Conservation (phyloP, 1,140 invertebrate genomes). For the Euura saliciscinereae region DNA sequence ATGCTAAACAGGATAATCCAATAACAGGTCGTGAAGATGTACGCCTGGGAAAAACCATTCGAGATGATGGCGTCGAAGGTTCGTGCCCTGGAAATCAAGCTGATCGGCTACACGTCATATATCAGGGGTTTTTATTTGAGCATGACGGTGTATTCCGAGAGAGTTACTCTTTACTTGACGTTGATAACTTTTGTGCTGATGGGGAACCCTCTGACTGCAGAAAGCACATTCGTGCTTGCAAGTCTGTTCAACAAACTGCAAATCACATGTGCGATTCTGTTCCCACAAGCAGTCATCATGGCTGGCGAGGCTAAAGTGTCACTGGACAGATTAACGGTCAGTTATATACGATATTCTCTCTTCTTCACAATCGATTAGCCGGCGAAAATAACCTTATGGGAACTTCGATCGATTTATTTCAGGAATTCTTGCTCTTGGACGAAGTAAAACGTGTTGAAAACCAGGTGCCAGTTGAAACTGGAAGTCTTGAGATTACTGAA, state of each 20-base stretch:
- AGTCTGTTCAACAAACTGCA: conserved; percentile 73
- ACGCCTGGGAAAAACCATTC: conserved; percentile 78
- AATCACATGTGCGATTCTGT: conserved; percentile 69
- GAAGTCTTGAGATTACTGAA: neutral
- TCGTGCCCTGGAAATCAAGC: conserved; percentile 69
- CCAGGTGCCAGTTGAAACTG: too few relatives aligned
- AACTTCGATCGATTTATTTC: too few relatives aligned
- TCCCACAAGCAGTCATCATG: conserved; percentile 74
- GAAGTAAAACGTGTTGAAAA: too few relatives aligned
- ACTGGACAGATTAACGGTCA: conserved; percentile 59
- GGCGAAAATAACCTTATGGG: too few relatives aligned
- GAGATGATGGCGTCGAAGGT: conserved; percentile 61
- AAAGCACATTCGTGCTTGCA: conserved; percentile 67
- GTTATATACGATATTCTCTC: neutral
- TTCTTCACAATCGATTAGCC: too few relatives aligned
- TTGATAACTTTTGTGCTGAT: conserved; percentile 72
- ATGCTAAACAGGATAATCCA: too few relatives aligned
- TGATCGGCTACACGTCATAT: conserved; percentile 72
- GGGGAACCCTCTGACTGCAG: conserved; percentile 71
- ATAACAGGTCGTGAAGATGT: conserved; percentile 74
- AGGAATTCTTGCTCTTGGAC: too few relatives aligned
- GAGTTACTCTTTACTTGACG: conserved; percentile 76
- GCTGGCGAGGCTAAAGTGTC: conserved; percentile 72
- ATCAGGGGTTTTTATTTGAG: conserved; percentile 74
- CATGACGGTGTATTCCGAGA: conserved; percentile 74